phyloP scores from a whole-genome alignment of 92 coral and sea anemone genomes.

The Phenganax stokvisi region DNA sequence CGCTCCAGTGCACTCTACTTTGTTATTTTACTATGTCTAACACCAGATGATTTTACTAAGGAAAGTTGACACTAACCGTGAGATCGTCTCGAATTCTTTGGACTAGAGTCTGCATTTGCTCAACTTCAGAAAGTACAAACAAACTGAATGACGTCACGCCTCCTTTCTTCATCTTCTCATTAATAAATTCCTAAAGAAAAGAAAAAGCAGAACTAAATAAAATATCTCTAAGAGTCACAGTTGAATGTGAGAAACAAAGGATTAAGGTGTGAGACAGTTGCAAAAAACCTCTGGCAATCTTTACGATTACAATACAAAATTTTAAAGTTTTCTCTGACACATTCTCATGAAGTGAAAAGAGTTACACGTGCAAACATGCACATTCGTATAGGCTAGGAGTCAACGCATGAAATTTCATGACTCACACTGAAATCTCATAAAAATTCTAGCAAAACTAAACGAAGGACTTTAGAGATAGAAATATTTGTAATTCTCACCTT shows the following conservation, averaged over 20 bases:
- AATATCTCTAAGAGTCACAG: background rate
- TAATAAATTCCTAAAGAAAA: slow-evolving; percentile 66
- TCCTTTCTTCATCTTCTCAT: slow-evolving; percentile 87
- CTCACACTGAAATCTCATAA: too few relatives aligned
- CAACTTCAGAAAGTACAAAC: slow-evolving; percentile 83
- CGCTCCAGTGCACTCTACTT: background rate
- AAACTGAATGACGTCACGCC: slow-evolving; percentile 90
- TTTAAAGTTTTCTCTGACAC: too few relatives aligned
- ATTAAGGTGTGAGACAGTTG: too few relatives aligned
- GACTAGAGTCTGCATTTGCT: slow-evolving; percentile 73
- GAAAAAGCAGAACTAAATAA: background rate
- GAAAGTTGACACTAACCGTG: slow-evolving; percentile 49
- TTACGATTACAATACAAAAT: too few relatives aligned
- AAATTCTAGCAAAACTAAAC: too few relatives aligned
- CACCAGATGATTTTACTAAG: background rate
- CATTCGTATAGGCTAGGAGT: too few relatives aligned
- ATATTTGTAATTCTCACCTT: slow-evolving; percentile 52
- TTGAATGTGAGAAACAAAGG: too few relatives aligned
- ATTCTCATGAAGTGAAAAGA: too few relatives aligned
- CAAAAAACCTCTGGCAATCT: too few relatives aligned
- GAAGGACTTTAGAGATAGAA: too few relatives aligned
- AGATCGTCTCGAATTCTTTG: slow-evolving; percentile 74
- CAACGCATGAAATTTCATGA: too few relatives aligned
- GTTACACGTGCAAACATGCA: too few relatives aligned
- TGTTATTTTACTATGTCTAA: background rate